Conservation (phyloP, 2,113 vertebrate genomes). For the Alligator sinensis region DNA sequence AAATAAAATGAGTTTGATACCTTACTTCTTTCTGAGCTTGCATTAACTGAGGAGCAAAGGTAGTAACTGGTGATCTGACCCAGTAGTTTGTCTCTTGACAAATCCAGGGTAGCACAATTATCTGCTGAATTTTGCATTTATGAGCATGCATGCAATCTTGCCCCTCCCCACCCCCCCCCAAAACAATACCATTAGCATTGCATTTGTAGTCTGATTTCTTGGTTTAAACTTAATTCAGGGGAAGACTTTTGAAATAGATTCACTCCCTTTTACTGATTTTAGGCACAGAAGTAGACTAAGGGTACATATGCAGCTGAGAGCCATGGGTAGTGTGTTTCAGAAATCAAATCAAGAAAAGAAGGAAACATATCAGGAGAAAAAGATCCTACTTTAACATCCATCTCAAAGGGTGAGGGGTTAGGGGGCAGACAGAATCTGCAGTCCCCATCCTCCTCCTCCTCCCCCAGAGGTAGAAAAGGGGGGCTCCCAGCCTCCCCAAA, state of each 20-base stretch:
- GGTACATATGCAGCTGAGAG: not conserved
- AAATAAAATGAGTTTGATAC: not conserved
- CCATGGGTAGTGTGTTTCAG: not conserved
- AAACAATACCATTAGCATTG: too few species aligned
- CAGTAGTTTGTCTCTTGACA: constrained; percentile 20
- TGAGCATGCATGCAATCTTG: not conserved
- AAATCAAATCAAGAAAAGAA: not conserved
- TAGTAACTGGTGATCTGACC: not conserved
- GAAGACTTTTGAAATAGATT: too few species aligned
- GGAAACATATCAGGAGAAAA: not conserved
- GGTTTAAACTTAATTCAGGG: not conserved
- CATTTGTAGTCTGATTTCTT: not conserved
- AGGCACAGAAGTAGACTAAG: not conserved
- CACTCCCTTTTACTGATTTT: not conserved
- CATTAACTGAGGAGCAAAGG: not conserved
- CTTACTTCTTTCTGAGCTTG: not conserved
- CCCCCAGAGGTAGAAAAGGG: not conserved
- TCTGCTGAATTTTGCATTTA: not conserved
- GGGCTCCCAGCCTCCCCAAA: not conserved
- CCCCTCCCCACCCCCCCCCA: too few species aligned
- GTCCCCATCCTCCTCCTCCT: not conserved
- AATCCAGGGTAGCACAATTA: not conserved
- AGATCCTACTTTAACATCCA: not conserved
- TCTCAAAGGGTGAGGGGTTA: not conserved
- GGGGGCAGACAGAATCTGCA: not conserved